A percentile compares a stretch with the other conserved stretches of the same genome.
Evolutionary conservation across 37 sponge, comb jelly and placozoan species (phyloP).

Genomic region (Aphrocallistes beatrix): DNA sequence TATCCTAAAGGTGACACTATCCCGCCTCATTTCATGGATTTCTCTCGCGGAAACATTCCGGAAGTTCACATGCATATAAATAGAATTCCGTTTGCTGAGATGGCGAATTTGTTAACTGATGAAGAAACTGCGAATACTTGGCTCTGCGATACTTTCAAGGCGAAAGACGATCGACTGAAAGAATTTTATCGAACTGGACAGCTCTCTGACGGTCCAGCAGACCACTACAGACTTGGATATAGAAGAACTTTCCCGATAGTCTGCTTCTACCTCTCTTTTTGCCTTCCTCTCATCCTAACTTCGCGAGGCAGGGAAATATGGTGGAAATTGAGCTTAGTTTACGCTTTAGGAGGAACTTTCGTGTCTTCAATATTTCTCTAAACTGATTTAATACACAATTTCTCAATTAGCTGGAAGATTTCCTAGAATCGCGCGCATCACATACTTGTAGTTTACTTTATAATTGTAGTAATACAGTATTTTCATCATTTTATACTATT

Average conservation of each 20-base stretch:
- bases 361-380: not conserved
- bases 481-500: too few relatives aligned
- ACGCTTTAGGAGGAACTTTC: not conserved
- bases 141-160: not conserved
- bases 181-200: not conserved
- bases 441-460: too few relatives aligned
- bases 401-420: too few relatives aligned
- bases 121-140: not conserved
- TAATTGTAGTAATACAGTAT: too few relatives aligned
- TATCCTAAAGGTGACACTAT: not conserved
- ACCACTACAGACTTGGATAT: not conserved
- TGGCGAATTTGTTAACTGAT: not conserved
- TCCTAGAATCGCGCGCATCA: too few relatives aligned
- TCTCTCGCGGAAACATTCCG: not conserved
- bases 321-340: not conserved
- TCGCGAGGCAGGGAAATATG: not conserved
- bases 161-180: not conserved
- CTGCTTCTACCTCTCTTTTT: slow-evolving; percentile 6
- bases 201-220: not conserved
- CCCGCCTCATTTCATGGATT: not conserved
- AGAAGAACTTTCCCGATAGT: not conserved
- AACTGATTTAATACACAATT: too few relatives aligned
- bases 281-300: not conserved
- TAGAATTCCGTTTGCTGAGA: not conserved
- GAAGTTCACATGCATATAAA: not conserved